These are phyloP conservation scores for Bettongia penicillata DNA, from an alignment of 2,113 vertebrate genomes.

Conservation along the genomic window DNA sequence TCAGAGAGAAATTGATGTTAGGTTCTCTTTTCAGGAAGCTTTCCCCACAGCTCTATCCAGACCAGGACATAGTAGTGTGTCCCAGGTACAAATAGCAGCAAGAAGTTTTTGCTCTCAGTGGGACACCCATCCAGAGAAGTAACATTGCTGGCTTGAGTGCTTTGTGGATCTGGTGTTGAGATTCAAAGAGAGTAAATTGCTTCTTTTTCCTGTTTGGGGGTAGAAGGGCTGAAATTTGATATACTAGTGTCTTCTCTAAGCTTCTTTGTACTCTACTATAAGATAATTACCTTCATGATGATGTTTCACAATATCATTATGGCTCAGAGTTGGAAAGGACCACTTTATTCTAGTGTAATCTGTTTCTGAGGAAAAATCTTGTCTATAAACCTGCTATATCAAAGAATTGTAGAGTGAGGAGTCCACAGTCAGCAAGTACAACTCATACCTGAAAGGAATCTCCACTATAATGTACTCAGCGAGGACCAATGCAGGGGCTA, in stretches of 20 bases:
- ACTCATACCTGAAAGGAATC: background rate
- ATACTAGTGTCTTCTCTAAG: background rate
- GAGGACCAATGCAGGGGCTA: too few species aligned
- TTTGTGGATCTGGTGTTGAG: background rate
- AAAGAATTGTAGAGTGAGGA: background rate
- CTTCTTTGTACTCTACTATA: background rate
- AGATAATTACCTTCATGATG: conserved; percentile 6
- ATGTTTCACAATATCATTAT: background rate
- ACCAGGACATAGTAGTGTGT: background rate
- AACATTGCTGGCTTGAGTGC: background rate
- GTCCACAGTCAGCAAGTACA: background rate
- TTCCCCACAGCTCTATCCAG: background rate
- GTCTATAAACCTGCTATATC: background rate
- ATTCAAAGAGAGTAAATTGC: background rate
- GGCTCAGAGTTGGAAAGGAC: background rate
- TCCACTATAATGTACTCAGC: background rate
- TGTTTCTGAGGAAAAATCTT: background rate
- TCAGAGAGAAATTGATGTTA: background rate
- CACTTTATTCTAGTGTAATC: background rate
- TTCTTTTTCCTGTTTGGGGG: background rate
- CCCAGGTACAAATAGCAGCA: background rate
- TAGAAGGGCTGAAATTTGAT: background rate
- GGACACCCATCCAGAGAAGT: background rate
- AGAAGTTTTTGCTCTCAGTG: background rate
- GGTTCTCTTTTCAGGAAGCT: background rate